Base-by-base conservation (phyloP, 2,113 vertebrate genomes). In the Sprattus sprattus region DNA sequence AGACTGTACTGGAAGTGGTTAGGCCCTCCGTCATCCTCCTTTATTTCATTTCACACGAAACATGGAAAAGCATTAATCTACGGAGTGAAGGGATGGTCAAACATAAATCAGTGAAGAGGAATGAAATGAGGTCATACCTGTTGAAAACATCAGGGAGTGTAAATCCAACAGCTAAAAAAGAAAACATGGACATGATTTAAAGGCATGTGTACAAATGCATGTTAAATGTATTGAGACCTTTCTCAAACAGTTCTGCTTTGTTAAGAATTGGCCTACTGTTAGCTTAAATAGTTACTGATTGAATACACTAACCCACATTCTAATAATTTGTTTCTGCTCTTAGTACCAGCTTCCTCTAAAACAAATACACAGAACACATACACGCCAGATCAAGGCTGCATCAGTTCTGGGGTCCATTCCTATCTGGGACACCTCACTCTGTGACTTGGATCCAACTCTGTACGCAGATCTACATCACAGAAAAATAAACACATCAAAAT, bases 221-320 rank as follows among this genome's bases (percentile, higher is more conserved):
- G 71, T 78, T 39, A 39, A 39, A 32, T 89, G 89, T 16, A 20
- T 28, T 10, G 45, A 82, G 45, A 20, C 44, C 78, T 78, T 88
- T 84, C 22, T 82, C 90, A 89, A 91, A 90, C 89, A 90, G 89
- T 84, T 52, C 88, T 83, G 83, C 85, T 92, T 89, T 92, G 85
- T 87, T 82, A 86, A 39, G 64, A 60, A 39, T 71, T 32, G 28
- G 39, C 39, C 2, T 39, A 39, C 39, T 71, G 25, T 71, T 71
- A 71, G 25, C 15, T 4, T 71, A 32, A 11, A 25, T 67, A 9
- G 28, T 28, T 32, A 78, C 28, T 78, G 71, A 32, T 39, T 4
- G 28, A 11, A 28, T 1, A 32, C 44, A 39, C 28, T 1, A 78
- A 13, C 64, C 64, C 64, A 78, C 32, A 44, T 78, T 71, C n/a